Conservation (phyloP, 1,140 invertebrate species). For the Papilio aristodemus region DNA sequence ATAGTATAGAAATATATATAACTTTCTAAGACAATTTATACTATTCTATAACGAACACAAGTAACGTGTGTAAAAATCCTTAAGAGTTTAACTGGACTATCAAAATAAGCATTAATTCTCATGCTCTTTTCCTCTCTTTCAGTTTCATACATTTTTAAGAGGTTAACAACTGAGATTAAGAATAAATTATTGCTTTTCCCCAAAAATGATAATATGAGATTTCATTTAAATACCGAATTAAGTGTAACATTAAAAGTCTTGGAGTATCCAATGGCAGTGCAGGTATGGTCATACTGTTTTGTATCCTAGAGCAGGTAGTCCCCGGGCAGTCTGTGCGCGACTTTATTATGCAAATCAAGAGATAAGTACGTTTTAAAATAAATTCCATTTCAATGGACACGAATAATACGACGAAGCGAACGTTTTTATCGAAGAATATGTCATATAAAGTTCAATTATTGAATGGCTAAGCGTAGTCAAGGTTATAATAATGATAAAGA, state of each 20-base stretch:
- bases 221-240: conserved; percentile 8
- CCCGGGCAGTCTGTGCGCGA: conserved; percentile 56
- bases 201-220: conserved; percentile 2
- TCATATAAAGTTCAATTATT: conserved; percentile 31
- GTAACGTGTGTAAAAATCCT: too few relatives aligned
- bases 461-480: background rate
- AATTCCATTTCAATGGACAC: conserved; percentile 48
- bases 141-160: too few relatives aligned
- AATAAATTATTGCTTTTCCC: background rate
- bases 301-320: conserved; percentile 41
- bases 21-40: conserved; percentile 15
- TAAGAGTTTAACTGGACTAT: background rate
- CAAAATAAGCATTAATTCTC: too few relatives aligned
- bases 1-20: background rate
- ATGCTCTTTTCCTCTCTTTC: too few relatives aligned
- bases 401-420: conserved; percentile 42
- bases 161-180: background rate
- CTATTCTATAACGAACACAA: too few relatives aligned
- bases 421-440: conserved; percentile 38
- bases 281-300: background rate
- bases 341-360: conserved; percentile 61
- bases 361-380: conserved; percentile 60
- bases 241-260: background rate
- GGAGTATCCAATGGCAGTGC: background rate
- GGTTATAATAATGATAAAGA: background rate